Evolutionary conservation across 1,140 invertebrate species (phyloP).

Genomic region (Physella acuta): DNA sequence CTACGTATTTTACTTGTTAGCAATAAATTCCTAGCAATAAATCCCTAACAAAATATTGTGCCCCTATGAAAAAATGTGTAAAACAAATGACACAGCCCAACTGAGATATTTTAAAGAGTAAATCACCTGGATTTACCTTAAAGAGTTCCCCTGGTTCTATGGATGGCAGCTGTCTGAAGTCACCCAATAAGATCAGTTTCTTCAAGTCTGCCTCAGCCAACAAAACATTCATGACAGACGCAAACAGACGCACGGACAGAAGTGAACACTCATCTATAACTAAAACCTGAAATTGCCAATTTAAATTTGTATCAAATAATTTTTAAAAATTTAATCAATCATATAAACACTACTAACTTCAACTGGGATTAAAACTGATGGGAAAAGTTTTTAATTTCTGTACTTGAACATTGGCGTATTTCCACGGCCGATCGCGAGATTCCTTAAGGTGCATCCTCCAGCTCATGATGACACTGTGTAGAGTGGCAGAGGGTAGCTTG

Average conservation of each 20-base stretch:
- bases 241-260: slow-evolving; percentile 49
- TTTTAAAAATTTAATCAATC: too few relatives aligned
- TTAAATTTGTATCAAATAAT: too few relatives aligned
- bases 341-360: too few relatives aligned
- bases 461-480: slow-evolving; percentile 52
- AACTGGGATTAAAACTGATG: too few relatives aligned
- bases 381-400: too few relatives aligned
- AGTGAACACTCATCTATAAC: slow-evolving; percentile 56
- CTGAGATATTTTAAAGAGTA: not conserved
- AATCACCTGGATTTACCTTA: slow-evolving; percentile 35
- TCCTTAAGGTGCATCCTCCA: slow-evolving; percentile 31
- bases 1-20: too few relatives aligned
- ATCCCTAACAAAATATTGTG: not conserved
- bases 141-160: slow-evolving; percentile 57
- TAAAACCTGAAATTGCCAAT: slow-evolving; percentile 38
- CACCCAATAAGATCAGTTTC: slow-evolving; percentile 50
- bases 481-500: slow-evolving; percentile 39
- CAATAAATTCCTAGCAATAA: too few relatives aligned
- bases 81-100: not conserved
- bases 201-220: slow-evolving; percentile 39
- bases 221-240: slow-evolving; percentile 42
- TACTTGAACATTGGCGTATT: not conserved
- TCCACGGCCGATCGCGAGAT: too few relatives aligned
- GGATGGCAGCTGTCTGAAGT: slow-evolving; percentile 53
- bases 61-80: not conserved